Evolutionary conservation across 2,797 vertebrate species (phyloP).

Genomic region (Phataginus tetradactyla): DNA sequence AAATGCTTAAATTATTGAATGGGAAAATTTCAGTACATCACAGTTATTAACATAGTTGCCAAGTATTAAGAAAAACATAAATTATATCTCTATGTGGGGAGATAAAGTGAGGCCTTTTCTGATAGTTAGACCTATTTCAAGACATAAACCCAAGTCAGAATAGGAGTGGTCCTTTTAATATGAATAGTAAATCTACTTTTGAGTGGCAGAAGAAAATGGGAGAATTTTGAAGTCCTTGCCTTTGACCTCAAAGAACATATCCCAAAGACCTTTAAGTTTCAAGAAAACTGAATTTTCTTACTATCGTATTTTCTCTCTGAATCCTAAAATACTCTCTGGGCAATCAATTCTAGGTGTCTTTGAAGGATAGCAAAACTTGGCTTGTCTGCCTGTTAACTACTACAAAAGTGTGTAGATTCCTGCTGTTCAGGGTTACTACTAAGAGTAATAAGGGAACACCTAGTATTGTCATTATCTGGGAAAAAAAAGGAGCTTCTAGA

Average conservation of each 20-base stretch:
- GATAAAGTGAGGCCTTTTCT: neutral
- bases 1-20: neutral
- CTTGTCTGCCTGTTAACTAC: constrained; percentile 4
- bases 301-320: neutral
- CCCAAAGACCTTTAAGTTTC: neutral
- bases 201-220: neutral
- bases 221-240: neutral
- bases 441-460: constrained; percentile 17
- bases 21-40: neutral
- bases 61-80: constrained; percentile 6
- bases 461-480: constrained; percentile 48
- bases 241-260: neutral
- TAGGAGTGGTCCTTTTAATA: neutral
- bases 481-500: neutral
- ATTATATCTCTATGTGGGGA: neutral
- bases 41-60: neutral
- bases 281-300: constrained; percentile 12
- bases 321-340: neutral
- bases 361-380: neutral
- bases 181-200: neutral
- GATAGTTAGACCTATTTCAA: neutral
- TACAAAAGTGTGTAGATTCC: constrained; percentile 1
- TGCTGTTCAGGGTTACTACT: neutral
- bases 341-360: constrained; percentile 50
- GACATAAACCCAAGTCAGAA: neutral